Evolutionary conservation across 2,113 vertebrate species (phyloP), one percentile per base, ranked within the genome.

Genomic region (Rhinopomastus cyanomelas): DNA sequence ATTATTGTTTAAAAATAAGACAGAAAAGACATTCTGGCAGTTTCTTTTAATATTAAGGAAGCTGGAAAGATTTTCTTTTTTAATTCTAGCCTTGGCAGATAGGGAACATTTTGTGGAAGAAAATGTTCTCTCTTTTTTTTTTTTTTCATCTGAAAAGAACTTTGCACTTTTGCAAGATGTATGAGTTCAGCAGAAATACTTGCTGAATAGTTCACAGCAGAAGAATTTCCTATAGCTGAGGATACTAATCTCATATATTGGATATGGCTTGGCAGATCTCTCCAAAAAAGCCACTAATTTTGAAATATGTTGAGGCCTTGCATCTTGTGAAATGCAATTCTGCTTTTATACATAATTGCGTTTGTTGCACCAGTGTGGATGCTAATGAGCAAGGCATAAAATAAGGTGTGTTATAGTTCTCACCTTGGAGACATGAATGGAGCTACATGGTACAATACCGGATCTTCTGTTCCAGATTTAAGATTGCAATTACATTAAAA

Each of bases 161-260:
- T 84, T 69, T 48, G 14, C 20, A 61, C 66, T 92, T 90, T 46
- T 87, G 76, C 53, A 82, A 53, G 87, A 42, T 77, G 16, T 19
- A 69, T 1, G 60, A 80, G 52, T 88, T 96, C 74, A 87, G 72
- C 77, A 94, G 68, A 80, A 90, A 92, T 82, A 80, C 11, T 74
- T 82, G 76, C 67, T 85, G 87, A 85, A 73, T 16, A 67, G 82
- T 36, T 94, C 81, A 59, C 6, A 3, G 64, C 75, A 92, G 39
- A 90, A 81, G 81, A 85, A 79, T 29, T 44, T 87, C 59, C 59
- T 92, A 5, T 11, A 48, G 73, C 5, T 81, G 59, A 84, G 71
- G 25, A 52, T 29, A 11, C 64, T 69, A 42, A 86, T 81, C 29
- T 89, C 53, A 18, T 64, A 13, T 49, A 36, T 21, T 87, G 74